Conservation (phyloP, 1,140 invertebrate genomes). For the Trachymyrmex cornetzi region DNA sequence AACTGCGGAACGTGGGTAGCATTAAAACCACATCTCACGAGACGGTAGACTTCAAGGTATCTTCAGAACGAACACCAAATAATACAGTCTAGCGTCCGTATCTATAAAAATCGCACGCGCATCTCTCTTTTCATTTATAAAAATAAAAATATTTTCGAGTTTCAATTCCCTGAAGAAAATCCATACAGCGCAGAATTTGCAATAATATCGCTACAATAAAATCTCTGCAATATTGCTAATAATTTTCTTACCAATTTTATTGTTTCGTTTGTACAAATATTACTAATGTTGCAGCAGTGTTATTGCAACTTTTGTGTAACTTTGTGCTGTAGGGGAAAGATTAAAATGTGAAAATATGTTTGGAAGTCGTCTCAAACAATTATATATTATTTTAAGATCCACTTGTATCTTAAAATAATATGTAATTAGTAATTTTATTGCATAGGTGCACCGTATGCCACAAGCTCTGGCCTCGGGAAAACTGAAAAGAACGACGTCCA, state of each 20-base stretch:
- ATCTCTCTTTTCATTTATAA: background rate
- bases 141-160: constrained; percentile 3
- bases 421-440: constrained; percentile 74
- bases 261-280: too few relatives aligned
- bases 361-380: background rate
- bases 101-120: background rate
- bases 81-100: background rate
- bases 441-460: constrained; percentile 84
- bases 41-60: constrained; percentile 81
- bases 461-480: constrained; percentile 85
- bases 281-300: too few relatives aligned
- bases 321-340: background rate
- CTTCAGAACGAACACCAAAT: constrained; percentile 7
- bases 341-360: background rate
- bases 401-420: constrained; percentile 47
- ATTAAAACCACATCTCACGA: constrained; percentile 83
- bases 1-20: constrained; percentile 88
- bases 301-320: too few relatives aligned
- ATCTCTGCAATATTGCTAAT: too few relatives aligned
- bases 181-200: too few relatives aligned
- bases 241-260: too few relatives aligned
- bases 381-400: too few relatives aligned
- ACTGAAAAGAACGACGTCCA: constrained; percentile 88
- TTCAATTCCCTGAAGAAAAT: background rate
- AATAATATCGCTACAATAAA: too few relatives aligned